Base-by-base conservation (phyloP, 35 echinoderm and acorn worm species). In the Heliocidaris erythrogramma region DNA sequence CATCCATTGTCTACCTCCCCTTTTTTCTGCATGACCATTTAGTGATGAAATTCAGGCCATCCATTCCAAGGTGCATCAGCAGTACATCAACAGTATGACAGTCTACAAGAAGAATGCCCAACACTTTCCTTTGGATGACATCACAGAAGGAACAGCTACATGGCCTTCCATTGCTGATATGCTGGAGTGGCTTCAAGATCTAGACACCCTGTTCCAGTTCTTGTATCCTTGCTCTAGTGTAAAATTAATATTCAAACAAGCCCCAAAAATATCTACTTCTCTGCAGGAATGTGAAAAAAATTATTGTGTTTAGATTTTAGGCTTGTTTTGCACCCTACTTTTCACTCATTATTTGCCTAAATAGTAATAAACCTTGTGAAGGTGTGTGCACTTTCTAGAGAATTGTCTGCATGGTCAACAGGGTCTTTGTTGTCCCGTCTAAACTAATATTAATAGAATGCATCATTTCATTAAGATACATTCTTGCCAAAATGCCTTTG, bases 81-180 rank as follows among this genome's bases (percentile, higher is more conserved):
- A 96, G 31, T 93, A 96, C 85, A 30, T 69, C 88, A 90, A 96
- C 53, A 49, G 86, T 7, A 85, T 97, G 88, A 53, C 90, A 35
- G 94, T 91, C 35, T 97, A 97, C 53, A 94, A 96, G 49, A 97
- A 88, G 32, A 48, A 93, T 50, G 53, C 65, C 31, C 30, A 86
- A 42, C 30, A 96, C 24, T 52, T 96, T 14, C 93, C 90, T 13
- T 6, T 95, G n/a, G 93, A 85, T 17, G 94, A 94, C 31, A 53
- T 56, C 21, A 49, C 85, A 10, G 27, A 31, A 5, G 91, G 94
- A 61, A 92, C 97, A 18, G 95, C 97, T 12, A 96, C 95, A 32
- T 94, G 95, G 88, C 97, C 97, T 10, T 93, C 97, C 0, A 90
- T 97, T 16, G 95, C 94, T 42, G 97, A 97, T 71, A 97, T 97